Evolutionary conservation across 2,888 invertebrate species (phyloP), one percentile per base, ranked within the genome.

Genomic region (Epistrophella euchroma): DNA sequence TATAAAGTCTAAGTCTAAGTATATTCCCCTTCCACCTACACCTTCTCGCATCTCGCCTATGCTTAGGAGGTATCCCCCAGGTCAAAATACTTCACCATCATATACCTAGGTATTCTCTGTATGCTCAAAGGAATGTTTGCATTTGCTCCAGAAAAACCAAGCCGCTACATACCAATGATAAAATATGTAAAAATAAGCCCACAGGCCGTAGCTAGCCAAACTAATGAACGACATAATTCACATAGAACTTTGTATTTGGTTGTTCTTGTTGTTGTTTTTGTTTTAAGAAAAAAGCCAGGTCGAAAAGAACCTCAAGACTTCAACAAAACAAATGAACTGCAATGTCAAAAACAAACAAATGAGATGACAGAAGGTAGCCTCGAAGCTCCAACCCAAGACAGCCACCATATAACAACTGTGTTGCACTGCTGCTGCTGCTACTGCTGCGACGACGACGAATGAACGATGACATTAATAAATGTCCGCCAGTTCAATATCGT

Each of bases 381-480:
- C 75, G 50, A 58, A 60, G 15, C 11, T 40, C 75, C 56, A 58
- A 60, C 17, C 11, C n/a, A 22, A 19, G 35, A 66, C 25, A 55
- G 66, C 43, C 15, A 82, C 71, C 64, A 71, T 11, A n/a, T n/a
- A n/a, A 82, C 72, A 71, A 71, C 43, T 43, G 19, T 50, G 70
- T 62, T 71, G 72, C 32, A 37, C 37, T 32, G 62, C 32, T 10
- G 25, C 28, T 50, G 52, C 25, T 4, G 4, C 64, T 10, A 15
- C 15, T 22, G 52, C 52, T 4, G 28, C 66, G 2, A 4, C 64
- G 45, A 66, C 43, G 64, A 64, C 50, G 62, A 66, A 79, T 71
- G 75, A 83, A 80, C 75, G 84, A 81, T 81, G 87, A 77, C 85
- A 85, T 84, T 88, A 88, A 88, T 85, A 88, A 85, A 87, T 87